A percentile compares a stretch with the other conserved stretches of the same genome.
phyloP scores from a whole-genome alignment of 2,797 vertebrate species.

The Phoeniculus purpureus region DNA sequence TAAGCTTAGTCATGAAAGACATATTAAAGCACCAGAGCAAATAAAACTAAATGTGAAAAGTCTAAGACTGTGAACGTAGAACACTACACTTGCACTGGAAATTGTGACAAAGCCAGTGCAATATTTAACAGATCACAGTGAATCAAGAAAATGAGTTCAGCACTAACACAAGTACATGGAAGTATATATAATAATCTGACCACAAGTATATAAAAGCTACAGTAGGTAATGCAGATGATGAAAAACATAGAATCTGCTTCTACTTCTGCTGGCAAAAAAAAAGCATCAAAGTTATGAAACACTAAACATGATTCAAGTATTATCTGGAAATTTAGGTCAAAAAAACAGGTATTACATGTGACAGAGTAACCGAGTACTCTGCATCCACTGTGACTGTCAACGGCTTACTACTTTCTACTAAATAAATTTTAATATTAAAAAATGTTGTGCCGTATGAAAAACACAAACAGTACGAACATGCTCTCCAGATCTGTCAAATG shows the following conservation, averaged over 20 bases:
- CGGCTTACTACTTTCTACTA: background rate
- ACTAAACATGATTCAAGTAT: background rate
- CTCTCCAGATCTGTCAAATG: background rate
- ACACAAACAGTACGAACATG: background rate
- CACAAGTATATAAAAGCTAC: background rate
- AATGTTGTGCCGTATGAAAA: background rate
- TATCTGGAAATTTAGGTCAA: background rate
- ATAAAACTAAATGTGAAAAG: background rate
- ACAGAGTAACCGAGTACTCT: background rate
- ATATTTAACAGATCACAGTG: background rate
- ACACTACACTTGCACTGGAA: background rate
- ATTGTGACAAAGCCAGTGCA: background rate
- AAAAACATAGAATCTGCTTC: background rate
- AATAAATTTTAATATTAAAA: background rate
- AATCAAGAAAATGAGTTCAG: slow-evolving; percentile 9
- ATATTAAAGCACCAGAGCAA: background rate
- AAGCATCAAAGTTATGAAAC: background rate
- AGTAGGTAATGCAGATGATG: background rate
- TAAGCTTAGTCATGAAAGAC: slow-evolving; percentile 11
- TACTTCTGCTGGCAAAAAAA: background rate
- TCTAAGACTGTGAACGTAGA: background rate
- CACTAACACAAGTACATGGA: background rate
- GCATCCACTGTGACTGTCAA: background rate
- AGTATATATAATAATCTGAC: background rate
- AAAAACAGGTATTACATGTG: background rate